phyloP scores from a whole-genome alignment of 2,888 invertebrate species.

The Cepaea hortensis region DNA sequence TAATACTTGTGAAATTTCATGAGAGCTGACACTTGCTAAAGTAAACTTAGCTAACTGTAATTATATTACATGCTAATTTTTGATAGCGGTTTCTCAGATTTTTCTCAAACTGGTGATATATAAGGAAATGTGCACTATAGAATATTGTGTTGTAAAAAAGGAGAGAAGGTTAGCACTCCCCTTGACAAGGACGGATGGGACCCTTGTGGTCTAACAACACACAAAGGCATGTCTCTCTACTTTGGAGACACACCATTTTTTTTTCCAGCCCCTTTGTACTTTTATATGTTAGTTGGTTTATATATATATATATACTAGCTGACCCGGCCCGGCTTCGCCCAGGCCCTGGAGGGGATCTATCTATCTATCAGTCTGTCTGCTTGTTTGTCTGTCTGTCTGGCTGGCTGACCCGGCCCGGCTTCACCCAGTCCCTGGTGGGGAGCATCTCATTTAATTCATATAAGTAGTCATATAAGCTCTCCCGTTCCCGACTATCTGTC shows the following conservation, averaged over 20 bases:
- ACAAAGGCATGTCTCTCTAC: constrained; percentile 68
- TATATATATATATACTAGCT: too few species aligned
- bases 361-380: too few species aligned
- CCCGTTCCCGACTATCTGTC: too few species aligned
- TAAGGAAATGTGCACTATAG: neutral
- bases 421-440: too few species aligned
- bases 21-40: too few species aligned
- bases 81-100: neutral
- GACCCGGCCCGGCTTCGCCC: too few species aligned
- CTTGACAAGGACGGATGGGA: constrained; percentile 94
- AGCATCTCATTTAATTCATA: too few species aligned
- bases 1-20: too few species aligned
- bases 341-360: too few species aligned
- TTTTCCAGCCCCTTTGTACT: neutral
- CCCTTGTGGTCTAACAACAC: constrained; percentile 70
- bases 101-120: neutral
- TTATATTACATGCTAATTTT: neutral
- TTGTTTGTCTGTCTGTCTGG: too few species aligned
- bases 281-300: neutral
- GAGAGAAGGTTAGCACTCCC: constrained; percentile 87
- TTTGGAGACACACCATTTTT: constrained; percentile 68
- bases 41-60: neutral
- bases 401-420: too few species aligned
- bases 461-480: too few species aligned
- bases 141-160: constrained; percentile 92